Evolutionary conservation across 2,888 invertebrate genomes (phyloP), one percentile per base, ranked within the genome.

Genomic region (Synanthedon formicaeformis): DNA sequence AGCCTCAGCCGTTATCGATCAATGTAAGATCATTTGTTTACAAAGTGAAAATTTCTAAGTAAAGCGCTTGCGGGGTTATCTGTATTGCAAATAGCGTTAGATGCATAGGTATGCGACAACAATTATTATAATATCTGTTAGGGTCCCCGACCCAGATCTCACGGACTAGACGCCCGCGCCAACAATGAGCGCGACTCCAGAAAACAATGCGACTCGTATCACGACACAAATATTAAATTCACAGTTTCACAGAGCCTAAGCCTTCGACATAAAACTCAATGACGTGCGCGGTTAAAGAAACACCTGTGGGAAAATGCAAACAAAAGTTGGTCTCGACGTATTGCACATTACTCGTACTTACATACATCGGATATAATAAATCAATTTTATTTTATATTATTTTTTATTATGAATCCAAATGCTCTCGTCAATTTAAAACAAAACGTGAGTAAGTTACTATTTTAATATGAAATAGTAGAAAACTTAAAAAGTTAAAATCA

Each of bases 141-240:
- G 66, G 69, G 76, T 72, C 79, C 75, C 73, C 82, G 86, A 85
- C 85, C 86, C 70, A 83, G 81, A 86, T 86, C 85, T 73, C 85
- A 86, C 84, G 85, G 65, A 74, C 65, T 70, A 70, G 70, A 61
- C 67, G 64, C 60, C 60, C 63, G 62, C 65, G 67, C 52, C 68
- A 67, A 82, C 79, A 81, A 81, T 81, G 67, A 71, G 67, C 16
- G 40, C 50, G 50, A 66, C 66, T 67, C 71, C 70, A 70, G 72
- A 75, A 73, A 40, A 85, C 85, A 84, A 85, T 84, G 75, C 75
- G 59, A 59, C 67, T 67, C 60, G 23, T 49, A 18, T 18, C 49
- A 49, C 49, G 16, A 49, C 49, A 49, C 16, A 71, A 74, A 78
- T 78, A 81, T 79, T 75, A 78, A 71, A 74, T 59, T 72, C 71